Percentiles rank a stretch among this genome's conserved stretches.
These are phyloP conservation scores for Tenualosa ilisha DNA, from an alignment of 2,797 vertebrate genomes.

Conservation along the genomic window DNA sequence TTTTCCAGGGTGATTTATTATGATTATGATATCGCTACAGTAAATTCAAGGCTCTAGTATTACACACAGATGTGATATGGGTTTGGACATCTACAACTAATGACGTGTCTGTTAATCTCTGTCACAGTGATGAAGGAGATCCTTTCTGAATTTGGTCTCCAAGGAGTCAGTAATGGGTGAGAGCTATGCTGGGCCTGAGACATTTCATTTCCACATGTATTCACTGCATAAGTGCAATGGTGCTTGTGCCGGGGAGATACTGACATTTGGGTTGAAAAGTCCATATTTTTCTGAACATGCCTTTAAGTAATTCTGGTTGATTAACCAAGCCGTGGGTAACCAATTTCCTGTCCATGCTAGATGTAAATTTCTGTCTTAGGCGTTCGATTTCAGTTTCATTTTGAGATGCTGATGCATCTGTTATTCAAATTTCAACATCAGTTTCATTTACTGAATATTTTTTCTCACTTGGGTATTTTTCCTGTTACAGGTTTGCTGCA, in stretches of 20 bases:
- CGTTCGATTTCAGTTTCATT: conserved; percentile 39
- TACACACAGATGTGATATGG: conserved; percentile 5
- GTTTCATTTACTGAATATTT: conserved; percentile 4
- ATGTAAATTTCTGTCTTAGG: background rate
- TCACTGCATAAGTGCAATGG: background rate
- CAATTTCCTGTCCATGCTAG: background rate
- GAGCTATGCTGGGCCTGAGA: conserved; percentile 34
- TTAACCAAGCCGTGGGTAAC: background rate
- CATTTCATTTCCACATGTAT: background rate
- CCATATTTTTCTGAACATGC: background rate
- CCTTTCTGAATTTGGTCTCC: conserved; percentile 76
- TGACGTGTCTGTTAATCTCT: background rate
- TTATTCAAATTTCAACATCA: conserved; percentile 42
- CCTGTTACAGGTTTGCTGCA: conserved; percentile 67
- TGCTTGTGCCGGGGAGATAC: background rate
- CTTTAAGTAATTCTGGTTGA: background rate
- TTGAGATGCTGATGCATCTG: background rate
- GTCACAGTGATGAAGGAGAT: conserved; percentile 77
- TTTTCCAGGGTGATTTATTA: background rate
- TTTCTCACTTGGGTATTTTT: conserved; percentile 10
- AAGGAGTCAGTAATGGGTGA: conserved; percentile 75
- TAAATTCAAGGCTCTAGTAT: background rate
- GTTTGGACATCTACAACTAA: background rate
- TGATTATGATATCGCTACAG: background rate
- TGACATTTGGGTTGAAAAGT: background rate